Conservation (phyloP, 2,888 invertebrate species). For the Melanargia galathea region DNA sequence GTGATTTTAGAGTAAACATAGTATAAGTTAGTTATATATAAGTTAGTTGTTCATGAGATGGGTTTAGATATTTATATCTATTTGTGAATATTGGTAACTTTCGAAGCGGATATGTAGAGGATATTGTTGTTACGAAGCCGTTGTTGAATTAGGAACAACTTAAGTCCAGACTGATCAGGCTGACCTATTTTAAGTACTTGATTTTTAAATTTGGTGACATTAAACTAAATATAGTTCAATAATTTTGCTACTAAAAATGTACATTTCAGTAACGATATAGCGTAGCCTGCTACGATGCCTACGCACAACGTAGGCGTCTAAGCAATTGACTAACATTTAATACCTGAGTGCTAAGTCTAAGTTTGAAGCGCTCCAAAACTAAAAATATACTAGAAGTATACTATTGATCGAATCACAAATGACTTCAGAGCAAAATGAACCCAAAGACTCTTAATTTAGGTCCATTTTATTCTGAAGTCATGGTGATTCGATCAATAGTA, state of each 20-base stretch:
- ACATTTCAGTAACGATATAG: background rate
- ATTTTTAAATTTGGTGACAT: background rate
- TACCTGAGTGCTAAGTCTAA: too few relatives aligned
- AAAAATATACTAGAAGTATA: too few relatives aligned
- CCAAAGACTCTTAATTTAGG: too few relatives aligned
- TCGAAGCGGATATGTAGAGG: background rate
- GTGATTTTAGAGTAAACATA: too few relatives aligned
- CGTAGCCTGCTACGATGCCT: background rate
- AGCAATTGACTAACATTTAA: background rate
- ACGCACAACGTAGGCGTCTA: constrained; percentile 4
- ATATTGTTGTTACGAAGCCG: background rate
- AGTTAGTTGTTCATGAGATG: too few relatives aligned
- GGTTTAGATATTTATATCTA: background rate
- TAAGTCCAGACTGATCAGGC: background rate
- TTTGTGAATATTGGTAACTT: constrained; percentile 1
- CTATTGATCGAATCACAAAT: too few relatives aligned
- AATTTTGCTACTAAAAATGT: background rate
- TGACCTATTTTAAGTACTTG: background rate
- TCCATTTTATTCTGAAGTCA: too few relatives aligned
- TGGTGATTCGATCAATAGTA: too few relatives aligned
- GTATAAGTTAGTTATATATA: too few relatives aligned
- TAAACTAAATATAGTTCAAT: background rate
- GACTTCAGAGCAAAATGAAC: too few relatives aligned
- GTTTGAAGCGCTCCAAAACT: too few relatives aligned
- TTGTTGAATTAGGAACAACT: constrained; percentile 3